Base-by-base conservation (phyloP, 1,140 invertebrate species). In the Aricia agestis region DNA sequence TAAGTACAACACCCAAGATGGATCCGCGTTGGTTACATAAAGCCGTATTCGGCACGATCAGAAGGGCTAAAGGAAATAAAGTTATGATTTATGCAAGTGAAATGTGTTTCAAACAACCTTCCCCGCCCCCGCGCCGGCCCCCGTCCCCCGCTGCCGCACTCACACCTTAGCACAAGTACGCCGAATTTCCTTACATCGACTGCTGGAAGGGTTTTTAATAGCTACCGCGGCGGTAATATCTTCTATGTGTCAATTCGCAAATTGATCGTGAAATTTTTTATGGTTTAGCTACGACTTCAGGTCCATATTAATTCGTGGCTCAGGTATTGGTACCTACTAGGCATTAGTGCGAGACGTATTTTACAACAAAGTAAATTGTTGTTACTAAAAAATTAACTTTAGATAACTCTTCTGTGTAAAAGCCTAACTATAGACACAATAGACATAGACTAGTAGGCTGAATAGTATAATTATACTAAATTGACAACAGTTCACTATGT, bases 61-160 rank as follows among this genome's bases (percentile, higher is more conserved):
- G 79, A 77, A 73, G 76, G 77, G 75, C 76, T 77, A 77, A 76
- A 82, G 82, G 82, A 85, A 86, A 86, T 86, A 86, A 86, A 84
- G 80, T 85, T 83, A 79, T 85, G 83, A 85, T 86, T 85, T 86
- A 86, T 86, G 81, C 82, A 84, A 83, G 82, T 78, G 80, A 83
- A 82, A 85, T 85, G 81, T 85, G 81, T 83, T 84, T 77, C 80
- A 81, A 84, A 82, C 76, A 79, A 81, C 77, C 77, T 75, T 81
- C 36, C 36, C 36, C 36, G 36, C 36, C 36, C 36, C 36, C 72
- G 69, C 72, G 68, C 58, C 58, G 69, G 75, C 36, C 5, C 36
- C 32, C 32, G 2, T 2, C 32, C 2, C 36, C 6, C 36, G 9
- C 36, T 9, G 36, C 36, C 36, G 36, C 36, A 36, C 36, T 67